Evolutionary conservation across 2,113 vertebrate genomes (phyloP), one percentile per base, ranked within the genome.

Genomic region (Irena cyanogastra): DNA sequence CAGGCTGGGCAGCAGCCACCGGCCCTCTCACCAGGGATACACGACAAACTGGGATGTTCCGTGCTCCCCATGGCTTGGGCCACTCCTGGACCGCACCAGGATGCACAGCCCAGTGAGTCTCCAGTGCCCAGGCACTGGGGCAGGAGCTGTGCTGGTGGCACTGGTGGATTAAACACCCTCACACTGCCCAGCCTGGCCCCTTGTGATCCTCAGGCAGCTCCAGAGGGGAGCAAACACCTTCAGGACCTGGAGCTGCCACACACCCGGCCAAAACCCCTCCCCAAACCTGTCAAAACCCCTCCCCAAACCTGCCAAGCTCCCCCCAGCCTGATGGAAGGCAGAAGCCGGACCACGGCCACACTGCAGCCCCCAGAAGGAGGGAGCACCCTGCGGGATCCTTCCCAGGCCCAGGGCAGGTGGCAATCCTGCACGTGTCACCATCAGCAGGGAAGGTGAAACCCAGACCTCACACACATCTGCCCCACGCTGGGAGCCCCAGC

Each of bases 251-350:
- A 39, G 5, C 21, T 35, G 50, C 16, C 63, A 21, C 47, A 28
- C 41, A 10, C 16, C 18, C 19, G 2, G 24, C 56, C 21, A 35
- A 30, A n/a, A 8, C 10, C 63, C 39, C 23, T 56, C 42, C 63
- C 14, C 16, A 24, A 7, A 5, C 1, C 33, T 33, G 22, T 72
- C 31, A 7, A 14, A n/a, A 8, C 10, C 63, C 39, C 23, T 56
- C 42, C 63, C 14, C 16, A 24, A 7, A 5, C 1, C 33, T 33
- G 22, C 76, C 31, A 7, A 14, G 16, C 80, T 44, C 37, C 7
- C 47, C 11, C 31, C 33, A 1, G 0, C 9, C 56, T 2, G 4
- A 6, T 0, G 42, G 61, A 3, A 0, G 0, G n/a, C n/a, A n/a
- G n/a, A n/a, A n/a, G n/a, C n/a, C n/a, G n/a, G n/a, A n/a, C n/a